Evolutionary conservation across 2,888 invertebrate species (phyloP).

Genomic region (Pandemis corylana): DNA sequence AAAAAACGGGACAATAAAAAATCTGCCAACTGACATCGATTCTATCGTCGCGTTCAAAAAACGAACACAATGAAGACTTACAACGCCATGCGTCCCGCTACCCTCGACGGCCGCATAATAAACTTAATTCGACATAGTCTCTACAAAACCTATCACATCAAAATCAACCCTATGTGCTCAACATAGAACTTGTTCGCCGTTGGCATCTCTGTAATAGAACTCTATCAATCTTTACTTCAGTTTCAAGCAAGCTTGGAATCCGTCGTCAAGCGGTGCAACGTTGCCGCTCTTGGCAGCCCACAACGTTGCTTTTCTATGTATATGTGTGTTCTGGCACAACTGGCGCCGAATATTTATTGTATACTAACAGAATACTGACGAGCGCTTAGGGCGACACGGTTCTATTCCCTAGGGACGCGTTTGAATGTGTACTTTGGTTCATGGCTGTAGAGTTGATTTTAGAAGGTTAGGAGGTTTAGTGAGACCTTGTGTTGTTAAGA

Average conservation of each 20-base stretch:
- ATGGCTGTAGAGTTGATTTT: constrained; percentile 62
- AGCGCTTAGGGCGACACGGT: constrained; percentile 76
- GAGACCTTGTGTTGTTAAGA: constrained; percentile 61
- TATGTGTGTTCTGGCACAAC: constrained; percentile 83
- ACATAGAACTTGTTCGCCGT: constrained; percentile 50
- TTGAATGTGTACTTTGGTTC: constrained; percentile 59
- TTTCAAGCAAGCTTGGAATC: constrained; percentile 78
- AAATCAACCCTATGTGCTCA: constrained; percentile 37
- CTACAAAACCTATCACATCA: not conserved
- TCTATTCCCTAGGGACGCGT: constrained; percentile 57
- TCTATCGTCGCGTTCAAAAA: constrained; percentile 80
- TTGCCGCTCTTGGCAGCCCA: constrained; percentile 78
- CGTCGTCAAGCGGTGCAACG: constrained; percentile 72
- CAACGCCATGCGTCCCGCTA: constrained; percentile 78
- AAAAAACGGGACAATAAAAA: constrained; percentile 84
- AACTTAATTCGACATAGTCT: constrained; percentile 57
- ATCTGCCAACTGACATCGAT: constrained; percentile 85
- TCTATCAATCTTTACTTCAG: constrained; percentile 57
- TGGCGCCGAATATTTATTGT: constrained; percentile 85
- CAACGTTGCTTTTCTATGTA: constrained; percentile 78
- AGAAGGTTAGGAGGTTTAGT: constrained; percentile 45
- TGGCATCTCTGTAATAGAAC: constrained; percentile 54
- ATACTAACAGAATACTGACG: constrained; percentile 83
- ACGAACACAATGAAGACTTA: constrained; percentile 76
- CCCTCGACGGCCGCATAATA: constrained; percentile 64